Evolutionary conservation across 2,888 invertebrate species (phyloP).

Genomic region (Anticlea derivata): DNA sequence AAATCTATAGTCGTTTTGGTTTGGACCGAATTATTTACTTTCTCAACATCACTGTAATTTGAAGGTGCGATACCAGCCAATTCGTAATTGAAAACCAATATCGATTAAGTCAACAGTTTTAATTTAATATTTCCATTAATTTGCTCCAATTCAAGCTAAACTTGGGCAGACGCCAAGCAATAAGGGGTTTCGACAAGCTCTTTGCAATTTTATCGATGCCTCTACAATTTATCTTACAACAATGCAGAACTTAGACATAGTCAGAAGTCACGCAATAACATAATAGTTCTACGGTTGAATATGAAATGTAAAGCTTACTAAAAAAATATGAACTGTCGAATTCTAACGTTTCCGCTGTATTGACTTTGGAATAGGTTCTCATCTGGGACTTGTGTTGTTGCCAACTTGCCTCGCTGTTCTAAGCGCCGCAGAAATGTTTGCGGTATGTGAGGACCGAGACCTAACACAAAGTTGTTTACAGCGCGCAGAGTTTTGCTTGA

Average conservation of each 20-base stretch:
- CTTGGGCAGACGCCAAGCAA: conserved; percentile 45
- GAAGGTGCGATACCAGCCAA: background rate
- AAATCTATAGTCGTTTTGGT: too few relatives aligned
- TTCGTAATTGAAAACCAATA: conserved; percentile 6
- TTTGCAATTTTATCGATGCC: conserved; percentile 38
- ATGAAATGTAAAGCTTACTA: too few relatives aligned
- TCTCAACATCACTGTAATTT: too few relatives aligned
- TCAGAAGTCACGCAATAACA: conserved; percentile 24
- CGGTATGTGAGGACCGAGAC: conserved; percentile 4
- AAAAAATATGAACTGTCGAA: too few relatives aligned
- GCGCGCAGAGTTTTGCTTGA: conserved; percentile 5
- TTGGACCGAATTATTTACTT: too few relatives aligned
- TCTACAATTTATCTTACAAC: conserved; percentile 33
- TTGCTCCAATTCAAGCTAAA: conserved; percentile 44
- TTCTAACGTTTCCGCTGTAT: conserved; percentile 10
- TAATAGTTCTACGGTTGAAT: background rate
- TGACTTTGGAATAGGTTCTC: conserved; percentile 25
- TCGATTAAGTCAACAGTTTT: conserved; percentile 5
- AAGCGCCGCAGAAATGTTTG: conserved; percentile 20
- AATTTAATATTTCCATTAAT: conserved; percentile 35
- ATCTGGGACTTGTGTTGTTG: conserved; percentile 30
- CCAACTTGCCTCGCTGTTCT: conserved; percentile 28
- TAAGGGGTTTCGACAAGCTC: conserved; percentile 43
- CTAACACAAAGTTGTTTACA: conserved; percentile 8
- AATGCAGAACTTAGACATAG: conserved; percentile 34